These are phyloP conservation scores for Arctia plantaginis DNA, from an alignment of 2,888 invertebrate genomes.

Conservation along the genomic window DNA sequence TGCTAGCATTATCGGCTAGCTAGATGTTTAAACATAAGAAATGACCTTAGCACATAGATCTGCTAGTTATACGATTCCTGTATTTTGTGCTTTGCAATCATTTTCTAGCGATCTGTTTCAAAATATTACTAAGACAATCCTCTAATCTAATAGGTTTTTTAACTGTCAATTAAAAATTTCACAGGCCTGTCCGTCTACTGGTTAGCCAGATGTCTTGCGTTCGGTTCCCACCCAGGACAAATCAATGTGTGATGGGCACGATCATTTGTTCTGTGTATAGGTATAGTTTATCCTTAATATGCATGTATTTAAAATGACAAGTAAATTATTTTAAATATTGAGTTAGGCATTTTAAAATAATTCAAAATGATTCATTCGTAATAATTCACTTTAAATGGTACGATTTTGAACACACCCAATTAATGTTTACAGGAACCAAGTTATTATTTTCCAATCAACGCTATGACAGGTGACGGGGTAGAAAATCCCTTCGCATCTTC, in stretches of 20 bases:
- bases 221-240: neutral
- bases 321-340: no score
- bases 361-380: no score
- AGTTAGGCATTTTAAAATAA: no score
- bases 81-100: conserved; percentile 11
- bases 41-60: conserved; percentile 25
- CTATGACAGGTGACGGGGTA: no score
- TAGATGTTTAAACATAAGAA: conserved; percentile 14
- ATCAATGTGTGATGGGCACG: neutral
- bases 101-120: conserved; percentile 4
- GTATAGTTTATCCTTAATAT: neutral
- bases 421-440: no score
- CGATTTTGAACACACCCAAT: no score
- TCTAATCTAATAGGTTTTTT: neutral
- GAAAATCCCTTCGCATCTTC: no score
- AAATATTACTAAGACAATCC: neutral
- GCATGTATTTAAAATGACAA: no score
- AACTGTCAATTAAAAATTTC: neutral
- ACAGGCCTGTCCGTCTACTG: neutral
- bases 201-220: no score
- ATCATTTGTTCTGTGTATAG: neutral
- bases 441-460: no score
- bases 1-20: conserved; percentile 18
- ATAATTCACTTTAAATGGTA: no score
- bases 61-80: conserved; percentile 20